Evolutionary conservation across 1,140 invertebrate species (phyloP).

Genomic region (Orchesella cincta): DNA sequence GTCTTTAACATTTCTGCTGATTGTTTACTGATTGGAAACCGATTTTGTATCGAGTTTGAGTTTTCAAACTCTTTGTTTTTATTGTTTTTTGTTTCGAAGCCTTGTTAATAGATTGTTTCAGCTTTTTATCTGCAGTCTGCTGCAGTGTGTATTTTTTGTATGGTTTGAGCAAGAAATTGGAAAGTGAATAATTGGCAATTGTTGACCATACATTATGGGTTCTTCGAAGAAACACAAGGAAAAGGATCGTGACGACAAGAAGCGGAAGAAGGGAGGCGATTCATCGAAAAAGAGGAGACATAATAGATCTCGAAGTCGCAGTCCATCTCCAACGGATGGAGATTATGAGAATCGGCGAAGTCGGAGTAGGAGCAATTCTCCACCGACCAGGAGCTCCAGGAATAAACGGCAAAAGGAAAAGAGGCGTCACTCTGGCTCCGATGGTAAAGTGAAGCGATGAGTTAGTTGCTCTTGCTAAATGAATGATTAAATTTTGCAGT

Average conservation of each 20-base stretch:
- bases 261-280: conserved; percentile 21
- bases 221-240: conserved; percentile 50
- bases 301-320: conserved; percentile 1
- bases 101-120: too few species aligned
- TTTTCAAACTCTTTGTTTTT: too few species aligned
- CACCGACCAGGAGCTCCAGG: not conserved
- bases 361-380: not conserved
- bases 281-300: conserved; percentile 32
- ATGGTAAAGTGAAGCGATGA: too few species aligned
- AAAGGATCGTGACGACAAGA: conserved; percentile 45
- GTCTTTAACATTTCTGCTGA: too few species aligned
- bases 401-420: conserved; percentile 27
- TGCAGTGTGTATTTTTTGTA: too few species aligned
- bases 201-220: conserved; percentile 45
- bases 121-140: too few species aligned
- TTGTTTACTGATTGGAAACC: too few species aligned
- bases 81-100: too few species aligned
- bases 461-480: not conserved
- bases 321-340: not conserved
- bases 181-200: too few species aligned
- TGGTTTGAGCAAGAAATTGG: too few species aligned
- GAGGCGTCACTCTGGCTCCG: conserved; percentile 36
- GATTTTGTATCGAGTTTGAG: too few species aligned
- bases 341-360: not conserved
- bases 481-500: not conserved